Evolutionary conservation across 2,888 invertebrate species (phyloP).

Genomic region (Stenotaenia linearis): DNA sequence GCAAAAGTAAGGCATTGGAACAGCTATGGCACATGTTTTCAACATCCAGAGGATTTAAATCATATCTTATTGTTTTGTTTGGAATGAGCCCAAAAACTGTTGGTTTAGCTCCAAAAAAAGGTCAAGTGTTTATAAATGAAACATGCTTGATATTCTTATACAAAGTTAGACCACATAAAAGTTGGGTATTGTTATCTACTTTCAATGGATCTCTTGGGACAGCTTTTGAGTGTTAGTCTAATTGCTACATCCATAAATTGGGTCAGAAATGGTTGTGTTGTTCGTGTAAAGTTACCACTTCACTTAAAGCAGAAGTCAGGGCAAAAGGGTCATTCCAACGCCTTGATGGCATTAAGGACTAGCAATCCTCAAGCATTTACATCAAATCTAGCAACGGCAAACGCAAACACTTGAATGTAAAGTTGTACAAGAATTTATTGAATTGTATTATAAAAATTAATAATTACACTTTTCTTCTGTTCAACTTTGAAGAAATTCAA

Average conservation of each 20-base stretch:
- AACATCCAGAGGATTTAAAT: not conserved
- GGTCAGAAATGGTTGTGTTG: not conserved
- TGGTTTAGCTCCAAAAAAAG: constrained; percentile 2
- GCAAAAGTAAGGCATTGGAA: not conserved
- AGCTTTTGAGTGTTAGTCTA: not conserved
- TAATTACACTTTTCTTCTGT: too few relatives aligned
- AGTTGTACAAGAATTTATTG: too few relatives aligned
- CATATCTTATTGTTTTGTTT: constrained; percentile 8
- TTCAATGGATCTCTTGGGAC: not conserved
- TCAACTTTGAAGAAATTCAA: too few relatives aligned
- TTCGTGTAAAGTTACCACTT: not conserved
- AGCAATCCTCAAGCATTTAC: not conserved
- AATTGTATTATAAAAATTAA: too few relatives aligned
- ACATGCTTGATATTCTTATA: not conserved
- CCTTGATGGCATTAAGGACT: not conserved
- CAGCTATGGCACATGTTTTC: not conserved
- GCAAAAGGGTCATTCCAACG: not conserved
- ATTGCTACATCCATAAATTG: not conserved
- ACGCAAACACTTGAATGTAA: too few relatives aligned
- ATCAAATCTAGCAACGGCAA: not conserved
- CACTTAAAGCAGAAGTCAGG: not conserved
- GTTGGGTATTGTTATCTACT: not conserved
- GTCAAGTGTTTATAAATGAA: constrained; percentile 10
- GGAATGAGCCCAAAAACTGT: constrained; percentile 1
- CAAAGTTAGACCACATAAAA: not conserved